Percentiles rank a stretch among this genome's conserved stretches.
Evolutionary conservation across 2,888 invertebrate genomes (phyloP).

Genomic region (Chouioia cunea): DNA sequence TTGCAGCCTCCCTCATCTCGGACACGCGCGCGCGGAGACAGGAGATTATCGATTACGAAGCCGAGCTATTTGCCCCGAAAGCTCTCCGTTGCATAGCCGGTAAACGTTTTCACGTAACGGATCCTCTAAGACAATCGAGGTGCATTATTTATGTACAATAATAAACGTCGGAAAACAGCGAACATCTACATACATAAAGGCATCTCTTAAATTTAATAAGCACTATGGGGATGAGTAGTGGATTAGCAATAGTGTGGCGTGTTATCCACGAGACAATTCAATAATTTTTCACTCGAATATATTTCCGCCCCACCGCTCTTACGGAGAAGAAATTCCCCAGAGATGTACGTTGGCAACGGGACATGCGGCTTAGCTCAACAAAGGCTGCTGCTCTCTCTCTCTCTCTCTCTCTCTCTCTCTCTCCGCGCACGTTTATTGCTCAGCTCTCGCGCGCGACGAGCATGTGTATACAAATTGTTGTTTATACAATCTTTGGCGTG

Average conservation of each 20-base stretch:
- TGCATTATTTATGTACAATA: neutral
- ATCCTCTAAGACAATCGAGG: constrained; percentile 18
- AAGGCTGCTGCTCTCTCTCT: constrained; percentile 23
- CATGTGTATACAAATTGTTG: neutral
- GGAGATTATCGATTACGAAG: constrained; percentile 34
- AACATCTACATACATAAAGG: constrained; percentile 13
- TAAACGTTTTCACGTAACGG: constrained; percentile 31
- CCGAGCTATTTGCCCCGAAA: constrained; percentile 29
- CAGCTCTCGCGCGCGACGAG: neutral
- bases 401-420: too few relatives aligned
- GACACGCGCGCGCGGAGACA: constrained; percentile 6
- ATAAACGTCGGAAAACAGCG: neutral
- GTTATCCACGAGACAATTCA: constrained; percentile 32
- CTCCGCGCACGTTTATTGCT: too few relatives aligned
- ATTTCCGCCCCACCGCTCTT: neutral
- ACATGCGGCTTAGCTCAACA: constrained; percentile 19
- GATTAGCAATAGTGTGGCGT: neutral
- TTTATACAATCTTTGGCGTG: too few relatives aligned
- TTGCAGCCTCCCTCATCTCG: constrained; percentile 10
- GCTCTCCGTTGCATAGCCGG: constrained; percentile 5
- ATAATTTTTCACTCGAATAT: constrained; percentile 28
- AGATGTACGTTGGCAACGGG: constrained; percentile 15
- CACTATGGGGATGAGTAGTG: neutral
- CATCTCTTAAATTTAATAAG: constrained; percentile 34
- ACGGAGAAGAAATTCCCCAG: constrained; percentile 17